Conservation (phyloP, 2,888 invertebrate species). For the Thera obeliscata region DNA sequence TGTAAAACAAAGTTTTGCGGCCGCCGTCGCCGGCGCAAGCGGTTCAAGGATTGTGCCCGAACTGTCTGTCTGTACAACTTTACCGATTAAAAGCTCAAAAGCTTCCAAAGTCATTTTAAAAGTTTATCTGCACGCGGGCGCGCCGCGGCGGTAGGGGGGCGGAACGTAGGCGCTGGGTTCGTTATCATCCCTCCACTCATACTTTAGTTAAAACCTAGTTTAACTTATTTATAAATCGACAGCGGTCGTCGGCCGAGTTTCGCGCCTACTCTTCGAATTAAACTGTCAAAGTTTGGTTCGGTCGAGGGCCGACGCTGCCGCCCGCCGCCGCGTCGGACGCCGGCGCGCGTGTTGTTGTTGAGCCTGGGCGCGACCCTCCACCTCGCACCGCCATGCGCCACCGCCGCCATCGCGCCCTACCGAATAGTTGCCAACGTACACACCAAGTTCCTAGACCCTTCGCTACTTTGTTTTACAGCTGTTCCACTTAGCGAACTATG, state of each 20-base stretch:
- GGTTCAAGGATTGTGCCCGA: slow-evolving; percentile 85
- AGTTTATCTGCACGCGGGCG: slow-evolving; percentile 84
- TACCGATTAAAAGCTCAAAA: slow-evolving; percentile 86
- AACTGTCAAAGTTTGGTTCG: slow-evolving; percentile 73
- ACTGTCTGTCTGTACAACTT: slow-evolving; percentile 86
- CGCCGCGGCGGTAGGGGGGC: slow-evolving; percentile 58
- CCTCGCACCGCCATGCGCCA: slow-evolving; percentile 30
- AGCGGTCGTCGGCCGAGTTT: slow-evolving; percentile 65
- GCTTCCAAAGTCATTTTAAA: slow-evolving; percentile 86
- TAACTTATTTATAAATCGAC: slow-evolving; percentile 80
- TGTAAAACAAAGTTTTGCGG: slow-evolving; percentile 86
- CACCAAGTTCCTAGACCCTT: slow-evolving; percentile 84
- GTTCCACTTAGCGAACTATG: slow-evolving; percentile 85
- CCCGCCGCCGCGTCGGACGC: background rate
- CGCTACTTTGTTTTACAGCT: slow-evolving; percentile 84
- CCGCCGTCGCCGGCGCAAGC: slow-evolving; percentile 85
- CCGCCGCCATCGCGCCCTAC: slow-evolving; percentile 45
- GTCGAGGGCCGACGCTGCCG: slow-evolving; percentile 44
- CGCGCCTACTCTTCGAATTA: slow-evolving; percentile 63
- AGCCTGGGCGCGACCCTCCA: slow-evolving; percentile 38
- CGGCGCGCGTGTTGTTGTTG: background rate
- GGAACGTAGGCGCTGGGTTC: slow-evolving; percentile 69
- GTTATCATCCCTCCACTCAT: slow-evolving; percentile 78
- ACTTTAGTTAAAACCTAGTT: slow-evolving; percentile 82
- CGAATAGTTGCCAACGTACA: slow-evolving; percentile 76